Conservation (phyloP, 2,888 invertebrate species). For the Stictocephala bisonia region DNA sequence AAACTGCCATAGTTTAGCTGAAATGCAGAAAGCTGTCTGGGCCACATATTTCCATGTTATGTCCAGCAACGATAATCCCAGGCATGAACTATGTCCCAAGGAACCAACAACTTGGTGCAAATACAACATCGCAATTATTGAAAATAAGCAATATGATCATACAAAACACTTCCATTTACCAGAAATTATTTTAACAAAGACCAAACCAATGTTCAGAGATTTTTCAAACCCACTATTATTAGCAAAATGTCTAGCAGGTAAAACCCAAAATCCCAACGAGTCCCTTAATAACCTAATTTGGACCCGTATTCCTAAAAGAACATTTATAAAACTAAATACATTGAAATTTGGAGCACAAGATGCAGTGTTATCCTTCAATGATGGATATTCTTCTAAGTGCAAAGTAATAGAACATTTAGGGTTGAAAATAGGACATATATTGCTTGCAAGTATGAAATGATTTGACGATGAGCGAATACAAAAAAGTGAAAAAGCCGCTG, state of each 20-base stretch:
- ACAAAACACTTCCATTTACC: constrained; percentile 6
- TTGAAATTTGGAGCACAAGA: neutral
- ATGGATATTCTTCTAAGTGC: no score
- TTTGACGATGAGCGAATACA: no score
- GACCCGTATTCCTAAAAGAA: neutral
- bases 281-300: neutral
- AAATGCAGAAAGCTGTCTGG: constrained; percentile 58
- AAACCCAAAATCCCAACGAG: constrained; percentile 9
- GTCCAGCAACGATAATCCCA: no score
- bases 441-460: no score
- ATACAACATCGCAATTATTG: constrained; percentile 47
- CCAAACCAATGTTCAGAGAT: constrained; percentile 6
- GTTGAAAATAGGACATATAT: no score
- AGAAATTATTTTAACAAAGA: neutral
- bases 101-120: constrained; percentile 55
- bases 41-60: constrained; percentile 56
- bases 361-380: constrained; percentile 22
- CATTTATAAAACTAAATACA: neutral
- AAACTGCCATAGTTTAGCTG: constrained; percentile 53
- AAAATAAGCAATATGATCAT: constrained; percentile 8
- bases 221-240: neutral
- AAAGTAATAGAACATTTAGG: no score
- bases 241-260: neutral
- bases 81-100: constrained; percentile 55
- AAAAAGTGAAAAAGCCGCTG: no score